Conservation (phyloP, 2,888 invertebrate genomes). For the Ptychoptera albimana region DNA sequence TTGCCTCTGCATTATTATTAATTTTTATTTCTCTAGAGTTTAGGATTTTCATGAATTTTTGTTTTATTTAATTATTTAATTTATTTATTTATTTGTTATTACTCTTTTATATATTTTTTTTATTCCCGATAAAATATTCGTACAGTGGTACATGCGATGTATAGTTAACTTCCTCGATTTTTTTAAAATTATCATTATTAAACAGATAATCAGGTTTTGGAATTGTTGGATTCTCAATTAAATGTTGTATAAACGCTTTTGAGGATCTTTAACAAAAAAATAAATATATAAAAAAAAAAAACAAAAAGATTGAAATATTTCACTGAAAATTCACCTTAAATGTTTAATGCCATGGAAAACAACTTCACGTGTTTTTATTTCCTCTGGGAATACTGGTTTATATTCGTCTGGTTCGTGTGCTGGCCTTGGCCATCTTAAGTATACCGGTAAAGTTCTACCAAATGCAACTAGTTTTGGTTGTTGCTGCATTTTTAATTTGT, state of each 20-base stretch:
- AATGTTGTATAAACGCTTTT: slow-evolving; percentile 21
- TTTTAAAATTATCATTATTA: slow-evolving; percentile 18
- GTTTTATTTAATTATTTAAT: too few relatives aligned
- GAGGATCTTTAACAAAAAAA: too few relatives aligned
- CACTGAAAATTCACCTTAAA: slow-evolving; percentile 15
- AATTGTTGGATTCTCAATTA: slow-evolving; percentile 18
- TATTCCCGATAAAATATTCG: slow-evolving; percentile 11
- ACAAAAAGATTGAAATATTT: too few relatives aligned
- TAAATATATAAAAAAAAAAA: too few relatives aligned
- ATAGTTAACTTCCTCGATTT: slow-evolving; percentile 9
- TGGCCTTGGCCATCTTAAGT: slow-evolving; percentile 20
- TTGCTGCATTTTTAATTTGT: slow-evolving; percentile 11
- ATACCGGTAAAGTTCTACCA: slow-evolving; percentile 24
- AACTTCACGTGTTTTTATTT: slow-evolving; percentile 21
- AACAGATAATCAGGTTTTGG: slow-evolving; percentile 21
- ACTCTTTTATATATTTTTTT: too few relatives aligned
- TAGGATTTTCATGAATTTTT: too few relatives aligned
- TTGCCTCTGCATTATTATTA: too few relatives aligned
- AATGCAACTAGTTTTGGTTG: slow-evolving; percentile 22
- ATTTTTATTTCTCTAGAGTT: too few relatives aligned
- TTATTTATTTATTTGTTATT: too few relatives aligned
- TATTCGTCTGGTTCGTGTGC: slow-evolving; percentile 16
- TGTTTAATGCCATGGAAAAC: slow-evolving; percentile 28
- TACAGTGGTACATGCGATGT: slow-evolving; percentile 19
- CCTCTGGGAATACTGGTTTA: slow-evolving; percentile 23